phyloP scores from a whole-genome alignment of 2,888 invertebrate genomes.

The Desoria tigrina region DNA sequence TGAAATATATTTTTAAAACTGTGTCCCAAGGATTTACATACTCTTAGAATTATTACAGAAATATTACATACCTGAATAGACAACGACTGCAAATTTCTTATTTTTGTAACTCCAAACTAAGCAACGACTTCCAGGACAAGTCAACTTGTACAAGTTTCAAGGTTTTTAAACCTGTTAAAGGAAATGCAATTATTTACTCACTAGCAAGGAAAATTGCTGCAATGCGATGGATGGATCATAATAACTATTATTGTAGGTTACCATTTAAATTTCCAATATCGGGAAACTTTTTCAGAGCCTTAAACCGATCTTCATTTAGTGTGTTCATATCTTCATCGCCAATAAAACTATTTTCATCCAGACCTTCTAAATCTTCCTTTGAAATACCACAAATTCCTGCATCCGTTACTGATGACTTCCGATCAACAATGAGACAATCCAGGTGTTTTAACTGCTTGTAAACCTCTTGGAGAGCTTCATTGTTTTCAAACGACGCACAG shows the following conservation, averaged over 20 bases:
- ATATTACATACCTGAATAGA: slow-evolving; percentile 26
- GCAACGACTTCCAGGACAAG: slow-evolving; percentile 20
- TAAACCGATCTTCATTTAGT: neutral
- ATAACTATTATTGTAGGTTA: slow-evolving; percentile 3
- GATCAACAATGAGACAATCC: slow-evolving; percentile 32
- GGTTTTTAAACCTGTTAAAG: slow-evolving; percentile 15
- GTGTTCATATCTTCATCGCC: neutral
- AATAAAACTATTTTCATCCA: neutral
- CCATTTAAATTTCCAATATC: slow-evolving; percentile 19
- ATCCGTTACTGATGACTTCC: slow-evolving; percentile 31
- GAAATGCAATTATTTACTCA: no score
- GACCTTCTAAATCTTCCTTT: slow-evolving; percentile 21
- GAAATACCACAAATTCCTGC: slow-evolving; percentile 36
- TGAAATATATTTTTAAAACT: no score
- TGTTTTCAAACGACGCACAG: slow-evolving; percentile 38
- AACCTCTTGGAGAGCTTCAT: slow-evolving; percentile 29
- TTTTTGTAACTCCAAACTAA: slow-evolving; percentile 16
- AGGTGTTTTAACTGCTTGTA: slow-evolving; percentile 25
- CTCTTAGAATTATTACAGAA: no score
- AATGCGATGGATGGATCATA: no score
- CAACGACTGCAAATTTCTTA: slow-evolving; percentile 16
- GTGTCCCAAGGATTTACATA: no score
- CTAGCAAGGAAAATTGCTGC: no score
- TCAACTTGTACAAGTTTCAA: slow-evolving; percentile 25
- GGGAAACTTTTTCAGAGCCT: neutral